Conservation (phyloP, 2,888 invertebrate genomes). For the Drosophila mulleri region DNA sequence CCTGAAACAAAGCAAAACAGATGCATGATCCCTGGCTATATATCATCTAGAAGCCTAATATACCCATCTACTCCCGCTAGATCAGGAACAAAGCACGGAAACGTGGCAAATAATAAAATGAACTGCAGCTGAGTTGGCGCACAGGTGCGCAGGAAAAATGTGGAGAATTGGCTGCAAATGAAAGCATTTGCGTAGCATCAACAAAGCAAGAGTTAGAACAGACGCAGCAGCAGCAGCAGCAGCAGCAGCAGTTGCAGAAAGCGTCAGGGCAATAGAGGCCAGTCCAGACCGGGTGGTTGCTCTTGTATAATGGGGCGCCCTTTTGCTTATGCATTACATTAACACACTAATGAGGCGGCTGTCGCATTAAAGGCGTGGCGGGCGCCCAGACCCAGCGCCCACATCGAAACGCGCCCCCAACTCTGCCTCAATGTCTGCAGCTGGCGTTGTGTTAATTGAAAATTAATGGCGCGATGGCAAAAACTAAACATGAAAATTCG, state of each 20-base stretch:
- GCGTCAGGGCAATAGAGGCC: not conserved
- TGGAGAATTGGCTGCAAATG: conserved; percentile 68
- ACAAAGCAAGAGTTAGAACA: conserved; percentile 33
- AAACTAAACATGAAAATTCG: conserved; percentile 77
- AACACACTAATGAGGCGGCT: conserved; percentile 60
- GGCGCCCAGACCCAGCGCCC: not conserved
- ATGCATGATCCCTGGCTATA: not conserved
- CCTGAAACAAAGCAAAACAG: not conserved
- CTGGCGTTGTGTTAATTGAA: conserved; percentile 78
- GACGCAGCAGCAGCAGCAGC: not conserved
- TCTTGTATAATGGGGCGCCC: conserved; percentile 45
- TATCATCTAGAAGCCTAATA: not conserved
- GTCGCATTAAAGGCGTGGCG: conserved; percentile 37
- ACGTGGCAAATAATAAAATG: conserved; percentile 62
- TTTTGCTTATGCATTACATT: conserved; percentile 65
- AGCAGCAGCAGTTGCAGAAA: not conserved
- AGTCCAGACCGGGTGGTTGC: not conserved
- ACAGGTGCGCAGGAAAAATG: not conserved
- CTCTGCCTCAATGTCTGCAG: conserved; percentile 48
- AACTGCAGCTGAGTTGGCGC: conserved; percentile 57
- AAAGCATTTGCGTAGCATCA: conserved; percentile 67
- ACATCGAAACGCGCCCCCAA: not conserved
- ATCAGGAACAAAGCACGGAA: too few relatives aligned
- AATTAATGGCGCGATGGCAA: conserved; percentile 78
- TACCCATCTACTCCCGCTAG: not conserved